Evolutionary conservation across 2,888 invertebrate genomes (phyloP), one percentile per base, ranked within the genome.

Genomic region (Thecocarcelia acutangulata): DNA sequence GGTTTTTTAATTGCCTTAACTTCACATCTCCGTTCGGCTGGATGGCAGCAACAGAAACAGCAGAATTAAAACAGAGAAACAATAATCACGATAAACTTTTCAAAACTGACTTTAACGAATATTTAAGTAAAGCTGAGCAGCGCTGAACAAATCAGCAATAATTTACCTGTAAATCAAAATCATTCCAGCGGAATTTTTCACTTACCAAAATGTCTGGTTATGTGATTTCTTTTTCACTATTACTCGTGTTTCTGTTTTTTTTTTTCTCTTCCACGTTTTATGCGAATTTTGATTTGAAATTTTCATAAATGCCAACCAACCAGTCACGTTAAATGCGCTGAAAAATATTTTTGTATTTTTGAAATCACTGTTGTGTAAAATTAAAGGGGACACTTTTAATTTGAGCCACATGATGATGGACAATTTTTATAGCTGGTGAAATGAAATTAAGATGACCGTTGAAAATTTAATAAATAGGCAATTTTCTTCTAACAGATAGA

Each of bases 371-470:
- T 6, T 24, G 68, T 50, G 46, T 59, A 15, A 76, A 76, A 76
- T 76, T 76, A 33, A 44, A 68, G 61, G 61, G 75, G 59, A 76
- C 75, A 76, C 52, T 61, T 66, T 50, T 59, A 68, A 61, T 61
- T 76, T 61, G 68, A 19, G 52, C 28, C 37, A 54, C 5, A 33
- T 69, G 28, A 37, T 56, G 19, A 5, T 70, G 48, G n/a, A 48
- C 6, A 17, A 21, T 48, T 48, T 40, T 9, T 44, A 12, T 15
- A 21, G 33, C 50, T 50, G 21, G n/a, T 13, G 13, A 15, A 24
- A 40, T 59, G 13, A 59, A 40, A 70, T 58, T 58, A 19, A 48
- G n/a, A n/a, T n/a, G 48, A 13, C 24, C 48, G 12, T 54, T 13
- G 17, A 56, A 24, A 33, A 33, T 8, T 33, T 33, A 8, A 6